Conservation (phyloP, 1,140 invertebrate genomes). For the Drosophila kanapiae region DNA sequence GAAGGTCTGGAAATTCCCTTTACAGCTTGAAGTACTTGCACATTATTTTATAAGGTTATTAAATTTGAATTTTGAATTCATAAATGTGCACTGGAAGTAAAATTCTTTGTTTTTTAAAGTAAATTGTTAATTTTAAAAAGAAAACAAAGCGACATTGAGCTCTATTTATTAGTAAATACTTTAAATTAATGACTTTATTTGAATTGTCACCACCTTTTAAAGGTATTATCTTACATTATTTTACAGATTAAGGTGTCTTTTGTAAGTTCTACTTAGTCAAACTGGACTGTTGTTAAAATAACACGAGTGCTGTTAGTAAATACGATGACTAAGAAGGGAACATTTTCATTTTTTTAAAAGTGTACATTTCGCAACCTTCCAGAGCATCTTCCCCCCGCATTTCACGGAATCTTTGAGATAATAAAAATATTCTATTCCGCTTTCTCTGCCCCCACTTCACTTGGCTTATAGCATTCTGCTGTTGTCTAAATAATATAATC, state of each 20-base stretch:
- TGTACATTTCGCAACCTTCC: conserved; percentile 27
- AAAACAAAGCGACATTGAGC: background rate
- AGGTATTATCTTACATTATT: background rate
- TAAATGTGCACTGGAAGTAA: background rate
- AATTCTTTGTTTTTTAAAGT: background rate
- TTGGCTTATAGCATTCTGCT: conserved; percentile 22
- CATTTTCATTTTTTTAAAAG: conserved; percentile 17
- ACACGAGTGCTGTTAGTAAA: conserved; percentile 1
- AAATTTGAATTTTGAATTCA: background rate
- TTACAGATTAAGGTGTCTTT: background rate
- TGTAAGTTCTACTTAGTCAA: background rate
- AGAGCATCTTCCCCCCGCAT: conserved; percentile 24
- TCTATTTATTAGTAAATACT: background rate
- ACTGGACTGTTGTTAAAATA: background rate
- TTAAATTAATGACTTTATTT: background rate
- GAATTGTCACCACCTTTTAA: background rate
- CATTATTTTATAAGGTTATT: background rate
- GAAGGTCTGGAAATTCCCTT: background rate
- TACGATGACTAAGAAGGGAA: conserved; percentile 36
- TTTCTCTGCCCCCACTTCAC: conserved; percentile 19
- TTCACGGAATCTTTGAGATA: conserved; percentile 40
- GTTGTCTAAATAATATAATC: conserved; percentile 41
- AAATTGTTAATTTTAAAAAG: background rate
- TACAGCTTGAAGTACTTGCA: background rate
- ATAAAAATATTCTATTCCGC: conserved; percentile 41